These are phyloP conservation scores for Ciconia maguari DNA, from an alignment of 2,113 vertebrate genomes.

Conservation along the genomic window DNA sequence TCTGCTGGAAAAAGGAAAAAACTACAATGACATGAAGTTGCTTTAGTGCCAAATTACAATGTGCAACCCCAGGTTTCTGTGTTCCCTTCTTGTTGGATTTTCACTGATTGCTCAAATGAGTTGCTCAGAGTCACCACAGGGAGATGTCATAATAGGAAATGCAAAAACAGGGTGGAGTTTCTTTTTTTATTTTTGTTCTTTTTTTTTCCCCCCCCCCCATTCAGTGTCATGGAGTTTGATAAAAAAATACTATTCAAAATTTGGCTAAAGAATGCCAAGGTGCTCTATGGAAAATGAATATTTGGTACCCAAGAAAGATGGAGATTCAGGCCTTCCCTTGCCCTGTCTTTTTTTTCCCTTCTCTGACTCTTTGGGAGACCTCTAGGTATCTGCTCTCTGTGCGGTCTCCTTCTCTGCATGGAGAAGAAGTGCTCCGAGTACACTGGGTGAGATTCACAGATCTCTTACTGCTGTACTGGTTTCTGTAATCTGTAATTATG, in stretches of 20 bases:
- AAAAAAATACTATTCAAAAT: neutral
- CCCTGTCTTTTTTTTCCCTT: neutral
- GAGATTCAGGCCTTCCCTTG: neutral
- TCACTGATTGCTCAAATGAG: neutral
- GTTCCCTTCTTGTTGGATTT: neutral
- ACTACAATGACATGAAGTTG: neutral
- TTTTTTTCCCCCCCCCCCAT: neutral
- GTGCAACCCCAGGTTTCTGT: neutral
- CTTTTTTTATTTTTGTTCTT: neutral
- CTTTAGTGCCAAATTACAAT: neutral
- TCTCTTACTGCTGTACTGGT: neutral
- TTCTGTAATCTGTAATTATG: neutral
- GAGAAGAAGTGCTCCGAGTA: neutral
- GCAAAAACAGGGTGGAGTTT: fast-evolving
- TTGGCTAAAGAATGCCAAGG: neutral
- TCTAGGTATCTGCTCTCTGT: neutral
- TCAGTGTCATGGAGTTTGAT: neutral
- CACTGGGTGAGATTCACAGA: neutral
- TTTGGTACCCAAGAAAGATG: neutral
- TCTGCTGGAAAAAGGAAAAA: neutral
- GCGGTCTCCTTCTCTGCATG: neutral
- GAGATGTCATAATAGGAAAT: neutral
- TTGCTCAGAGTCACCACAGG: neutral
- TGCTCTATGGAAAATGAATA: neutral
- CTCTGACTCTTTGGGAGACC: neutral